A percentile compares a stretch with the other conserved stretches of the same genome.
phyloP scores from a whole-genome alignment of 2,113 vertebrate species.

The Tachysurus fulvidraco region DNA sequence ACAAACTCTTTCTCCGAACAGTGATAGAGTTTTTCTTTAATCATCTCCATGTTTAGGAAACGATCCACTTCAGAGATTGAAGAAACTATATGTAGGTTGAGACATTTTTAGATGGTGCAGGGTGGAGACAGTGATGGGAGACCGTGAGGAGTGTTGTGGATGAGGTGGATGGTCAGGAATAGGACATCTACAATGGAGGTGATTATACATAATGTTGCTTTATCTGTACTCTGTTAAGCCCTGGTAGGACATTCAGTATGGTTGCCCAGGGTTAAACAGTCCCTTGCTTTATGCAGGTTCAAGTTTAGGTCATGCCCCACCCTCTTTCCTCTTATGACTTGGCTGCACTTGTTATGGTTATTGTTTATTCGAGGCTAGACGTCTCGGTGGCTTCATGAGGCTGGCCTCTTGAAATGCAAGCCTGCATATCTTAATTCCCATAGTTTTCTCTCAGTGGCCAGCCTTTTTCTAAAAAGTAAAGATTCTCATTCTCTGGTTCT shows the following conservation, averaged over 20 bases:
- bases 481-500: neutral
- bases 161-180: neutral
- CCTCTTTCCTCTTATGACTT: neutral
- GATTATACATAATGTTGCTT: neutral
- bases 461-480: neutral
- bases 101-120: neutral
- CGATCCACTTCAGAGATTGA: neutral
- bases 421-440: slow-evolving; percentile 23
- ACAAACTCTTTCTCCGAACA: neutral
- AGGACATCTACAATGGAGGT: neutral
- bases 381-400: neutral
- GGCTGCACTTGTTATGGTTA: slow-evolving; percentile 33
- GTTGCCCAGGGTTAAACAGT: neutral
- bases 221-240: slow-evolving; percentile 13
- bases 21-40: no score
- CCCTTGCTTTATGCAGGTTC: neutral
- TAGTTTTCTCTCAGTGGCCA: slow-evolving; percentile 6
- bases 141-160: neutral
- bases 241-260: neutral
- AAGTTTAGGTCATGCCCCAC: slow-evolving; percentile 14
- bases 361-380: slow-evolving; percentile 20
- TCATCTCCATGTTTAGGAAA: neutral
- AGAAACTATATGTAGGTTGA: neutral
- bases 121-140: neutral
- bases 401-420: slow-evolving; percentile 14